phyloP scores from a whole-genome alignment of 2,888 invertebrate species.

The Bembecia ichneumoniformis region DNA sequence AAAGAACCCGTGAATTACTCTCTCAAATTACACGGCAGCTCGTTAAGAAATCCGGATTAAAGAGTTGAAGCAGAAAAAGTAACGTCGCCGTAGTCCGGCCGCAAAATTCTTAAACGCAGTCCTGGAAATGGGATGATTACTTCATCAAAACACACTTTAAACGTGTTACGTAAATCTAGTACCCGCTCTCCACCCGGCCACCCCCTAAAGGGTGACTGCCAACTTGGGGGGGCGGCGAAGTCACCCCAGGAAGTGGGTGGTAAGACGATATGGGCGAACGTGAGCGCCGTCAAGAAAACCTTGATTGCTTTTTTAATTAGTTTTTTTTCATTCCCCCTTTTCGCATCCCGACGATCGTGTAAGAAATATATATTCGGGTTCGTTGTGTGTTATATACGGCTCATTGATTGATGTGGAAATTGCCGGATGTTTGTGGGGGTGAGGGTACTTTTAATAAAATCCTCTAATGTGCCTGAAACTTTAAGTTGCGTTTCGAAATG shows the following conservation, averaged over 20 bases:
- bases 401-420: constrained; percentile 22
- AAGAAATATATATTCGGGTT: constrained; percentile 61
- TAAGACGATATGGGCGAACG: constrained; percentile 74
- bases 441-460: no score
- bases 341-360: constrained; percentile 59
- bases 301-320: constrained; percentile 74
- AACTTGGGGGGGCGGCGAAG: constrained; percentile 23
- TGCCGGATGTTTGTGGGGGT: neutral
- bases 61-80: constrained; percentile 50
- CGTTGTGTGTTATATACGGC: constrained; percentile 35
- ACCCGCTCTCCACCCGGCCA: constrained; percentile 44
- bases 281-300: constrained; percentile 74
- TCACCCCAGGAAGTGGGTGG: constrained; percentile 53
- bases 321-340: constrained; percentile 65
- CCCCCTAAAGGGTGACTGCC: constrained; percentile 51
- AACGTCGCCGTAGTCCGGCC: constrained; percentile 53
- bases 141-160: constrained; percentile 74
- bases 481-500: no score
- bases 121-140: constrained; percentile 71
- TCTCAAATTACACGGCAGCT: constrained; percentile 47
- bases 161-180: constrained; percentile 73
- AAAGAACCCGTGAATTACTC: constrained; percentile 31
- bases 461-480: no score
- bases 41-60: constrained; percentile 63
- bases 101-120: constrained; percentile 70